phyloP scores from a whole-genome alignment of 2,797 vertebrate species.

The Crax fasciolata region DNA sequence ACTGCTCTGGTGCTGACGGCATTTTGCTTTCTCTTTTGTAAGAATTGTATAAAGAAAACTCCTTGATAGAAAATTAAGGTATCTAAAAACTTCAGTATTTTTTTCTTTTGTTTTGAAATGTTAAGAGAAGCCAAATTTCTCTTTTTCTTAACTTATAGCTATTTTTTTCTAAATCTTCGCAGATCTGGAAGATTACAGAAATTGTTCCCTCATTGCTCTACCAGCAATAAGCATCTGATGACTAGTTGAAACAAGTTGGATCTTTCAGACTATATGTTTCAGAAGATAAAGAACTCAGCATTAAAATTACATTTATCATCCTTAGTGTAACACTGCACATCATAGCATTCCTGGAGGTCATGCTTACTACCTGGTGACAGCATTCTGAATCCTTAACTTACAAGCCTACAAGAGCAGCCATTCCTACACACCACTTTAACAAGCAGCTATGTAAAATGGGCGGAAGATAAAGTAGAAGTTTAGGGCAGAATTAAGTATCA shows the following conservation, averaged over 20 bases:
- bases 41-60: neutral
- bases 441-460: neutral
- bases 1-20: neutral
- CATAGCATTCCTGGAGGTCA: neutral
- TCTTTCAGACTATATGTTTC: neutral
- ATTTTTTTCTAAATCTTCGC: neutral
- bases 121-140: neutral
- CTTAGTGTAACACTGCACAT: accelerated
- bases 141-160: neutral
- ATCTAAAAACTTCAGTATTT: neutral
- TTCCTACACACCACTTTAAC: neutral
- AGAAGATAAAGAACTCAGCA: neutral
- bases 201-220: neutral
- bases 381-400: neutral
- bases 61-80: neutral
- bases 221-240: neutral
- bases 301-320: neutral
- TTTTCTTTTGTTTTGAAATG: neutral
- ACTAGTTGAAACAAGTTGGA: neutral
- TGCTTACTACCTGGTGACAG: neutral
- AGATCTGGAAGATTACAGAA: neutral
- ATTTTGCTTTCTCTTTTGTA: neutral
- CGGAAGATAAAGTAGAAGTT: neutral
- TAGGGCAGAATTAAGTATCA: neutral
- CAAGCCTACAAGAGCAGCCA: neutral